Base-by-base conservation (phyloP, 1,140 invertebrate species). In the Caenorhabditis latens region DNA sequence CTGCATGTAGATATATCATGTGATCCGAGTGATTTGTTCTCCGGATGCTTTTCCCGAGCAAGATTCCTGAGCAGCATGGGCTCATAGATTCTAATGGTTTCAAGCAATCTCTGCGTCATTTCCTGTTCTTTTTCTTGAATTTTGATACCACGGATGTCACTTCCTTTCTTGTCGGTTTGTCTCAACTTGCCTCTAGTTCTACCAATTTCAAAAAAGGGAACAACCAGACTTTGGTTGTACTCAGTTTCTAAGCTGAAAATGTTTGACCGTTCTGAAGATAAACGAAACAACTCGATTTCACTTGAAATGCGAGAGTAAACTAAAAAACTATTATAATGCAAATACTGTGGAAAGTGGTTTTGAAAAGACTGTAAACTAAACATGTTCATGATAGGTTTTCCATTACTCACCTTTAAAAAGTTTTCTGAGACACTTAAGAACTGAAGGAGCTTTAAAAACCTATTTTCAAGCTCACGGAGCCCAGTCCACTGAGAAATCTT, bases 1-100 rank as follows among this genome's bases (percentile, higher is more conserved):
- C 46, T 50, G 71, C 21, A 50, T 79, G 71, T 50, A 79, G 71
- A 79, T 79, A 48, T 50, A 79, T 50, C 71, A 79, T 79, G 71
- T 79, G 71, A 79, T 79, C 46, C 43, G 14, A 46, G 46, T 43
- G 71, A 50, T 50, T 71, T 46, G n/a, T n/a, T 71, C 46, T 50
- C 71, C 71, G 46, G 46, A 50, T 79, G 71, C 71, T 79, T 32
- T 50, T 48, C 71, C 32, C 19, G 46, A 79, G 71, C 43, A 79
- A 79, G 19, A 50, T 24, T 50, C 21, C 14, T 50, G 19, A 53
- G 46, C 43, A 3, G 2, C 21, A 19, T 24, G 8, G 53, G 46
- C 16, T 71, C 67, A 9, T n/a, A 19, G 43, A 24, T 46, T 50
- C 46, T 43, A 43, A 79, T 79, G 24, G 46, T 50, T 79, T 50